phyloP scores from a whole-genome alignment of 1,140 invertebrate species.

The Dysdera silvatica region DNA sequence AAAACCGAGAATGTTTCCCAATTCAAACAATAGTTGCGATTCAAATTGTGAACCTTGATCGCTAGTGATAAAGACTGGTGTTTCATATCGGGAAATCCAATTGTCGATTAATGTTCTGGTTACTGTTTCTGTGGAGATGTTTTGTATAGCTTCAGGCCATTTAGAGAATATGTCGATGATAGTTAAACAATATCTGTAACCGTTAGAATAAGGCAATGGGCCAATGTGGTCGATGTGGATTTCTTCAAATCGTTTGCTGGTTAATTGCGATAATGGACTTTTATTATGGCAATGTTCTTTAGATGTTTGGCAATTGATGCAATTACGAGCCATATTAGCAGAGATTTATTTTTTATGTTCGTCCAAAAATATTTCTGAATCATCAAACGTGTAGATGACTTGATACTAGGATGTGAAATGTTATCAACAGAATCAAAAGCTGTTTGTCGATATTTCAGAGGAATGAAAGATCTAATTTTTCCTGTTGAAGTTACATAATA shows the following conservation, averaged over 20 bases:
- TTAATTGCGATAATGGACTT: neutral
- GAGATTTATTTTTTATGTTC: neutral
- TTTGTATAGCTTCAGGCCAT: conserved; percentile 44
- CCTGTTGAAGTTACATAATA: neutral
- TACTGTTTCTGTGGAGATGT: conserved; percentile 40
- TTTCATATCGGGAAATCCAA: too few species aligned
- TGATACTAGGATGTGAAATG: neutral
- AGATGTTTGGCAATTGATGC: neutral
- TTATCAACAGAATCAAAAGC: neutral
- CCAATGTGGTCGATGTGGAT: conserved; percentile 40
- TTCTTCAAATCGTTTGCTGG: neutral
- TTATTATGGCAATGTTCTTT: neutral
- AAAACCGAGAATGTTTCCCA: too few species aligned
- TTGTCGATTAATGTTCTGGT: too few species aligned
- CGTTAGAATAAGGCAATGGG: conserved; percentile 40
- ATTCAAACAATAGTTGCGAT: too few species aligned
- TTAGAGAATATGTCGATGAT: conserved; percentile 44
- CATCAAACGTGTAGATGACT: neutral
- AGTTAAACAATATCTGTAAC: conserved; percentile 42
- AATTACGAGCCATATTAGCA: neutral
- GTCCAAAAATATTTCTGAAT: neutral
- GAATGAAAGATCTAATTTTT: neutral
- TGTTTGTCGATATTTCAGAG: neutral
- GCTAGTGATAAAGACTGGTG: too few species aligned
- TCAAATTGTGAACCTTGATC: too few species aligned